Percentiles rank a stretch among this genome's conserved stretches.
These are phyloP conservation scores for Helleia helle DNA, from an alignment of 2,888 invertebrate species.

Conservation along the genomic window DNA sequence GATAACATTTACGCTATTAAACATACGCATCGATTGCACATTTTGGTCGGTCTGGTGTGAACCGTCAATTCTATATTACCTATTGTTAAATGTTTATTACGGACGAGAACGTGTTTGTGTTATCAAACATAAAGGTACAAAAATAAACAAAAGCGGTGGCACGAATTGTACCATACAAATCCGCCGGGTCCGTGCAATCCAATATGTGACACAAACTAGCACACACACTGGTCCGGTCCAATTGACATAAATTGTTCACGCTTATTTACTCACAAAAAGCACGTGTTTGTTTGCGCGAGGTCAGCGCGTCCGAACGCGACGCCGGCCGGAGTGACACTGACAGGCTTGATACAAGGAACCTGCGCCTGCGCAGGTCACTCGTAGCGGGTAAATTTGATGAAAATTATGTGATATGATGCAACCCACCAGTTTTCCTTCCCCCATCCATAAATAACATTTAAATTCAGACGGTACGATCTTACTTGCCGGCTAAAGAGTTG, in stretches of 20 bases:
- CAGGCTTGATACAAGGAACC: constrained; percentile 24
- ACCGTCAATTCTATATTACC: background rate
- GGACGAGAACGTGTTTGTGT: constrained; percentile 10
- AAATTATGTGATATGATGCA: constrained; percentile 44
- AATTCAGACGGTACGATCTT: too few relatives aligned
- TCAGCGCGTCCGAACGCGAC: constrained; percentile 36
- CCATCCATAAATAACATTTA: constrained; percentile 24
- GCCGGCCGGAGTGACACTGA: constrained; percentile 45
- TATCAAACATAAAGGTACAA: constrained; percentile 18
- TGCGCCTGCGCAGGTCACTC: constrained; percentile 47
- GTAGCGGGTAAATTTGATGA: constrained; percentile 54
- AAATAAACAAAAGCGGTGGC: constrained; percentile 42
- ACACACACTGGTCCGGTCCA: constrained; percentile 31
- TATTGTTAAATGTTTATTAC: background rate
- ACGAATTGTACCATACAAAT: constrained; percentile 36
- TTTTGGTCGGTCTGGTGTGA: background rate
- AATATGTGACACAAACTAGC: constrained; percentile 31
- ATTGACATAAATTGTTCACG: constrained; percentile 34
- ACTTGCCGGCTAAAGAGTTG: background rate
- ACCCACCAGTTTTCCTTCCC: constrained; percentile 29
- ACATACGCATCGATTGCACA: constrained; percentile 6
- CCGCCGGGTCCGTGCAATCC: constrained; percentile 41
- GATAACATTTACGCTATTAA: constrained; percentile 15
- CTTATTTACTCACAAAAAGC: constrained; percentile 58
- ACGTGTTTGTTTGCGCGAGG: constrained; percentile 32